Conservation (phyloP, 2,797 vertebrate genomes). For the Chaetophractus vellerosus region DNA sequence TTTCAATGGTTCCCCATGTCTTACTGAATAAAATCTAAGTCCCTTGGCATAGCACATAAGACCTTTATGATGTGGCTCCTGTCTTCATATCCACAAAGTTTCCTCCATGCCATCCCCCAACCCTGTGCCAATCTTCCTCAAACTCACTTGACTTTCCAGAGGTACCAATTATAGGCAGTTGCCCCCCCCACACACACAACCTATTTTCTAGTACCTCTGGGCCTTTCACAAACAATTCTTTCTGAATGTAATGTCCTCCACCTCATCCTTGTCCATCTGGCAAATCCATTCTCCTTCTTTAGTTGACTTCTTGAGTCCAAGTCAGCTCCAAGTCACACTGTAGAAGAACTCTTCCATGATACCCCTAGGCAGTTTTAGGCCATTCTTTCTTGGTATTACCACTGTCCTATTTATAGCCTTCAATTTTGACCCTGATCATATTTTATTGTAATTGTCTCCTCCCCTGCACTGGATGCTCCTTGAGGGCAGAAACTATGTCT, state of each 20-base stretch:
- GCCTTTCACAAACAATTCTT: conserved; percentile 42
- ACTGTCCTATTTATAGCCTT: neutral
- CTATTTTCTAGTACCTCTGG: conserved; percentile 33
- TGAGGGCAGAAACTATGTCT: neutral
- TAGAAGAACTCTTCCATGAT: conserved; percentile 29
- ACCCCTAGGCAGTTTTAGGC: neutral
- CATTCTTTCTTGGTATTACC: conserved; percentile 35
- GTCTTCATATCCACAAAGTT: neutral
- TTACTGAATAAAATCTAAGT: conserved; percentile 62
- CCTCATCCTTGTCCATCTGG: conserved; percentile 26
- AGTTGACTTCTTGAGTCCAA: neutral
- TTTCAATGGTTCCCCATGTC: neutral
- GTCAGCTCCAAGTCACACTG: conserved; percentile 8
- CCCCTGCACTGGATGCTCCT: neutral
- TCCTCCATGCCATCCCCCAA: neutral
- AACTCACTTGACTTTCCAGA: conserved; percentile 25
- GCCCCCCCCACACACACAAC: neutral
- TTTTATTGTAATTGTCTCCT: conserved; percentile 48
- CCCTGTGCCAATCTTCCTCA: neutral
- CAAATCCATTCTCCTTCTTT: conserved; percentile 10
- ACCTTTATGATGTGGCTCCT: conserved; percentile 11
- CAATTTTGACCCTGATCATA: neutral
- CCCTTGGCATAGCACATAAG: neutral
- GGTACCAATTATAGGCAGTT: neutral
- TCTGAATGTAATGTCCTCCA: neutral